A percentile compares a stretch with the other conserved stretches of the same genome.
phyloP scores from a whole-genome alignment of 2,797 vertebrate species.

The Mormyrops attenuatus region DNA sequence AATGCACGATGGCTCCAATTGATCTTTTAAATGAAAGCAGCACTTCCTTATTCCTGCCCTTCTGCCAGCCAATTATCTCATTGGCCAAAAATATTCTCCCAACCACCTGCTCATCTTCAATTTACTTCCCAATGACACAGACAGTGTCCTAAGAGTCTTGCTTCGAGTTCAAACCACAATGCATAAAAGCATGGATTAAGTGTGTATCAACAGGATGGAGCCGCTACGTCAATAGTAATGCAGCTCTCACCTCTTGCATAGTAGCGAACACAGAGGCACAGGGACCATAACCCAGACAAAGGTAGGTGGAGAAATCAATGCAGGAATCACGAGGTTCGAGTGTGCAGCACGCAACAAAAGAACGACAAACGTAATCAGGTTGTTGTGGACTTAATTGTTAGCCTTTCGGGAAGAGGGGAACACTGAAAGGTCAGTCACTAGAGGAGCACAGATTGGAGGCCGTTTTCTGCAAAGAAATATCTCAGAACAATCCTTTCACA shows the following conservation, averaged over 20 bases:
- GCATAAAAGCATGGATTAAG: background rate
- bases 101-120: background rate
- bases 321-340: background rate
- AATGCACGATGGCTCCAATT: background rate
- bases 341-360: background rate
- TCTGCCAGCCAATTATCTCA: background rate
- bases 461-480: background rate
- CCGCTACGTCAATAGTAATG: background rate
- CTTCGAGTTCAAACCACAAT: background rate
- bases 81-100: background rate
- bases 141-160: background rate
- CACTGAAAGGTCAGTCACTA: background rate
- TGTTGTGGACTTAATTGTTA: background rate
- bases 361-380: background rate
- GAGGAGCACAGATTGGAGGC: background rate
- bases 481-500: constrained; percentile 5
- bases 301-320: background rate
- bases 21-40: background rate
- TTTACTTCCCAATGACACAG: background rate
- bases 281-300: background rate
- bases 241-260: background rate
- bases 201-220: background rate
- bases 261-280: background rate
- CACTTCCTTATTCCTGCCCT: background rate
- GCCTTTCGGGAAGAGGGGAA: background rate